Percentiles rank a stretch among this genome's conserved stretches.
Evolutionary conservation across 1,140 invertebrate genomes (phyloP).

Genomic region (Bombus waltoni): DNA sequence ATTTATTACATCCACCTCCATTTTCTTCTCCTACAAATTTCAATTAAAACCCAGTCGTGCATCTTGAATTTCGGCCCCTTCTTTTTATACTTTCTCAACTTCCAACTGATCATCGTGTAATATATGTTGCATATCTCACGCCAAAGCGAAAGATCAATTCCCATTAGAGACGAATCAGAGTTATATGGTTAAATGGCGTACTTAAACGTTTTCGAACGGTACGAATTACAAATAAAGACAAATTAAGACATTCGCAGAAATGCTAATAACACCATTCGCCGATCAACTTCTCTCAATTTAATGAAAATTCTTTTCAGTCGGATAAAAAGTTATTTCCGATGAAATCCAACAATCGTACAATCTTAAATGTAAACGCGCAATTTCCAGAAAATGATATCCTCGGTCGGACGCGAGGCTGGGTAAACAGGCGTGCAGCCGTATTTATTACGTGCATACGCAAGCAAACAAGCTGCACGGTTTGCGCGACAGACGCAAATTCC

Average conservation of each 20-base stretch:
- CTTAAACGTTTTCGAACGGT: too few species aligned
- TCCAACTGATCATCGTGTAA: background rate
- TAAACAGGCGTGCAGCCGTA: background rate
- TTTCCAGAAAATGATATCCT: background rate
- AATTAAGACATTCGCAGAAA: background rate
- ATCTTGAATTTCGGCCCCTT: background rate
- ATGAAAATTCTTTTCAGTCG: background rate
- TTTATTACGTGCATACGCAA: background rate
- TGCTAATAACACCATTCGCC: background rate
- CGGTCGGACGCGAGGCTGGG: background rate
- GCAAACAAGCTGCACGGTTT: background rate
- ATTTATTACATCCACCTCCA: background rate
- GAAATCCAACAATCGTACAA: too few species aligned
- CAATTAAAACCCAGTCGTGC: background rate
- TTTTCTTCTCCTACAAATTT: background rate
- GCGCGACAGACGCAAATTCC: background rate
- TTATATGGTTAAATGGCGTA: background rate
- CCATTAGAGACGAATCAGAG: background rate
- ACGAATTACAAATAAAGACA: background rate
- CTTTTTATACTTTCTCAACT: background rate
- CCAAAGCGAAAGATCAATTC: background rate
- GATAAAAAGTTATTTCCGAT: background rate
- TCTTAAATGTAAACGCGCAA: background rate
- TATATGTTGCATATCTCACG: too few species aligned
- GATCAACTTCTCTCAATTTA: background rate